A percentile compares a stretch with the other conserved stretches of the same genome.
Evolutionary conservation across 2,888 invertebrate species (phyloP).

Genomic region (Pimpla rufipes): DNA sequence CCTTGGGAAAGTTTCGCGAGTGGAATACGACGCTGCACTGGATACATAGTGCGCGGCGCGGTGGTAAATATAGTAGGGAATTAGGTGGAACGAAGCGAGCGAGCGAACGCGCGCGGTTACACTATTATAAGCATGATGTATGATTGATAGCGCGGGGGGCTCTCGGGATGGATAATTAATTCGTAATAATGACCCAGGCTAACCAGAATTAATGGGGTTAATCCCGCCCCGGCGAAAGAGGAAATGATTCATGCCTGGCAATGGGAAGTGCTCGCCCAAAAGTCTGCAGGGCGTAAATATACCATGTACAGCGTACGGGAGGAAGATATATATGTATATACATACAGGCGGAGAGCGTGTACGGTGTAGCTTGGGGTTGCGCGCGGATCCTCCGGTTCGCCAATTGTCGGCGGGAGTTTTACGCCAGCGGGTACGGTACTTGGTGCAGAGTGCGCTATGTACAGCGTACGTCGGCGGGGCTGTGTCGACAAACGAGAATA

Average conservation of each 20-base stretch:
- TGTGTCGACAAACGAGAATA: constrained; percentile 63
- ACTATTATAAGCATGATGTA: constrained; percentile 71
- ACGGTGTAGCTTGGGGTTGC: not conserved
- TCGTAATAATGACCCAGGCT: constrained; percentile 76
- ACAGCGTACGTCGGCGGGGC: constrained; percentile 24
- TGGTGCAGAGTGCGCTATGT: constrained; percentile 18
- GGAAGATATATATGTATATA: constrained; percentile 2
- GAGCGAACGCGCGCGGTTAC: constrained; percentile 8
- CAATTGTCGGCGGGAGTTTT: constrained; percentile 57
- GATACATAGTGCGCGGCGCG: not conserved
- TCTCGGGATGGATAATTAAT: constrained; percentile 75
- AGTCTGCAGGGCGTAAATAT: constrained; percentile 41
- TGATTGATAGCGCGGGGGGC: constrained; percentile 74
- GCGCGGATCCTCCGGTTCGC: constrained; percentile 14
- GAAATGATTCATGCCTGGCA: constrained; percentile 67
- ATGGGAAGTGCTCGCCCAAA: constrained; percentile 42
- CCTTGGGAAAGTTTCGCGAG: not conserved
- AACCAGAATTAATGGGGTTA: constrained; percentile 75
- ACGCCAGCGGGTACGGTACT: constrained; percentile 31
- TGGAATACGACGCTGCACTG: not conserved
- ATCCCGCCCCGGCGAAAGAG: constrained; percentile 68
- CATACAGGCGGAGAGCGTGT: too few relatives aligned
- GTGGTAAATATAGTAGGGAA: constrained; percentile 39
- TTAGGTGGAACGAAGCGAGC: constrained; percentile 43
- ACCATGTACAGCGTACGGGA: not conserved